A percentile compares a stretch with the other conserved stretches of the same genome.
phyloP scores from a whole-genome alignment of 2,888 invertebrate genomes.

The Sinelater perroti region DNA sequence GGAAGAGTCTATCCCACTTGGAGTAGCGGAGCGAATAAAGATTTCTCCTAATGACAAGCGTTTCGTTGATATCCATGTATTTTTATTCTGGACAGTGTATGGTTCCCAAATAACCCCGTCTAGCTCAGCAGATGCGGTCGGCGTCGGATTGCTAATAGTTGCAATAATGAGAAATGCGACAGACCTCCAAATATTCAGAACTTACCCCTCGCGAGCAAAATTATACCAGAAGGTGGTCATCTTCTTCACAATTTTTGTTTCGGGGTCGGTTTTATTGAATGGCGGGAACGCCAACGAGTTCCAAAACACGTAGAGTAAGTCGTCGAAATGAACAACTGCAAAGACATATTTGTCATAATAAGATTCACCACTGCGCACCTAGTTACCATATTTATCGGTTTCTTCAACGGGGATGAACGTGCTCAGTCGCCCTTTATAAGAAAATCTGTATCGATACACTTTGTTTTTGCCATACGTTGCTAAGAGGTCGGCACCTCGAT shows the following conservation, averaged over 20 bases:
- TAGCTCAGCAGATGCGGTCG: constrained; percentile 39
- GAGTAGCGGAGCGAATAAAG: constrained; percentile 15
- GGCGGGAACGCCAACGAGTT: constrained; percentile 48
- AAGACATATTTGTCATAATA: neutral
- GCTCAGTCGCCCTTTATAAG: constrained; percentile 69
- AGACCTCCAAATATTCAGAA: neutral
- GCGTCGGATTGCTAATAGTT: constrained; percentile 61
- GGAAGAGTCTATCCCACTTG: constrained; percentile 14
- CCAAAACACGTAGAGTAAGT: constrained; percentile 63
- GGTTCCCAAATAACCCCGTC: constrained; percentile 3
- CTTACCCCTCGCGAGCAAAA: constrained; percentile 58
- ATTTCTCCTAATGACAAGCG: constrained; percentile 1
- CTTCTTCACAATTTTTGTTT: constrained; percentile 55
- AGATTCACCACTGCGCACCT: constrained; percentile 58
- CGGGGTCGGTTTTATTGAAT: constrained; percentile 55
- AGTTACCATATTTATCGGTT: constrained; percentile 61
- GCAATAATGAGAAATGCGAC: neutral
- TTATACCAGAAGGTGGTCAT: constrained; percentile 60
- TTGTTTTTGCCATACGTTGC: constrained; percentile 64
- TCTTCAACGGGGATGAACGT: constrained; percentile 64
- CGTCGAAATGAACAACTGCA: constrained; percentile 60
- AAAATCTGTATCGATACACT: constrained; percentile 71
- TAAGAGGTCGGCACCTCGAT: constrained; percentile 69
- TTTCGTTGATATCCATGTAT: constrained; percentile 14
- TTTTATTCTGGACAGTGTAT: constrained; percentile 6